Base-by-base conservation (phyloP, 2,113 vertebrate genomes). In the Sorex araneus region DNA sequence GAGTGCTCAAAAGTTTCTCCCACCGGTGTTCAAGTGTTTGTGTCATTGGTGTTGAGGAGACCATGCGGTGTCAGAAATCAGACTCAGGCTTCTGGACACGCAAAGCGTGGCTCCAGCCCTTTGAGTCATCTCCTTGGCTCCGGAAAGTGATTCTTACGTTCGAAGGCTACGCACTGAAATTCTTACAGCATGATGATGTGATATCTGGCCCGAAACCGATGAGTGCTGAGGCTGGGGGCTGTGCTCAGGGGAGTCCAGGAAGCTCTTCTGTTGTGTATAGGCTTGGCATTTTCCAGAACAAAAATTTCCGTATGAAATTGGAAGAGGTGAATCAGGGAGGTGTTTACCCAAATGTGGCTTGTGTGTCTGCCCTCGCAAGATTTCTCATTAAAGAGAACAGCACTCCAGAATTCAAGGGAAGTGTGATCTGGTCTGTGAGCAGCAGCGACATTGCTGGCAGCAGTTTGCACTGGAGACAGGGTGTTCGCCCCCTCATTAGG, bases 401-500 rank as follows among this genome's bases (percentile, higher is more conserved):
- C 16, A 34, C 15, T 71, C 21, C 1, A 34, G 32, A 5, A 43
- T 57, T 43, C 71, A 57, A 60, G 34, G 54, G 43, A 8, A 32
- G 45, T 16, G 16, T 7, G 28, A 67, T 74, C 28, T 74, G 36
- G 4, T 69, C 66, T 69, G 75, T 25, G 75, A 90, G 70, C 67
- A 30, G n/a, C 67, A 79, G 67, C 0, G 3, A 60, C 87, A 54
- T 34, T 30, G 66, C 64, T 71, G 90, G 64, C 74, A 47, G 50
- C 18, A 23, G 36, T 85, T 45, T 43, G 43, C 67, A 43, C 30
- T 47, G 15, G 34, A 94, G 75, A 81, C 34, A 25, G 60, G 57
- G 34, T 57, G 45, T 36, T 80, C 76, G n/a, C 40, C 81, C 90
- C 66, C 87, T 79, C 74, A 47, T 47, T 81, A 80, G 60, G 82